Evolutionary conservation across 1,140 invertebrate species (phyloP).

Genomic region (Drosophila pectinifera): DNA sequence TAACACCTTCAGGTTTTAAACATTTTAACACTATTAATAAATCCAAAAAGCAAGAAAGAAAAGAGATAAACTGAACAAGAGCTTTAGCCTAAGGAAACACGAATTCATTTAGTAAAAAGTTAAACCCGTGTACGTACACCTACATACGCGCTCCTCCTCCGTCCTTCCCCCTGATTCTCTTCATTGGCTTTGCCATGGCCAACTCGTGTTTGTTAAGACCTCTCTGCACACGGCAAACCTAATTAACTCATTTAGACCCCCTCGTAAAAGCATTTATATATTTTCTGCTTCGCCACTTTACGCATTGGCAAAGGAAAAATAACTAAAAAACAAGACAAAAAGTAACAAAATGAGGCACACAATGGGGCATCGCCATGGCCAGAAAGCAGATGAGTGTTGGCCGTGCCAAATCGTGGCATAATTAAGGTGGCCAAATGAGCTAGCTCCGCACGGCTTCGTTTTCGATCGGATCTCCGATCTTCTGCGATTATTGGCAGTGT

Average conservation of each 20-base stretch:
- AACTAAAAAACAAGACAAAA: slow-evolving; percentile 11
- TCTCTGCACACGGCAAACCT: slow-evolving; percentile 33
- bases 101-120: neutral
- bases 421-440: slow-evolving; percentile 32
- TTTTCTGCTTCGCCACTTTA: slow-evolving; percentile 44
- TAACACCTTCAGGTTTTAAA: too few relatives aligned
- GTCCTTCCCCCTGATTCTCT: neutral
- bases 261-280: slow-evolving; percentile 47
- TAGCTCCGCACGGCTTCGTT: slow-evolving; percentile 13
- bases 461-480: slow-evolving; percentile 22
- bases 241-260: slow-evolving; percentile 57
- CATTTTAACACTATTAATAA: too few relatives aligned
- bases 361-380: slow-evolving; percentile 50
- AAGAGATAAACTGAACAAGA: neutral
- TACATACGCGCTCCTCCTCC: slow-evolving; percentile 8
- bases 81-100: neutral
- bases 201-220: slow-evolving; percentile 34
- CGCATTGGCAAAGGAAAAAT: slow-evolving; percentile 22
- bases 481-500: slow-evolving; percentile 36
- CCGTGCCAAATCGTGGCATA: slow-evolving; percentile 52
- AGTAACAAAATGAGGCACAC: slow-evolving; percentile 30
- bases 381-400: slow-evolving; percentile 56
- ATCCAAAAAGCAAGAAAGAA: too few relatives aligned
- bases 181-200: slow-evolving; percentile 49
- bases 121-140: slow-evolving; percentile 4